Evolutionary conservation across 2,113 vertebrate genomes (phyloP), one percentile per base, ranked within the genome.

Genomic region (Sus scrofa): DNA sequence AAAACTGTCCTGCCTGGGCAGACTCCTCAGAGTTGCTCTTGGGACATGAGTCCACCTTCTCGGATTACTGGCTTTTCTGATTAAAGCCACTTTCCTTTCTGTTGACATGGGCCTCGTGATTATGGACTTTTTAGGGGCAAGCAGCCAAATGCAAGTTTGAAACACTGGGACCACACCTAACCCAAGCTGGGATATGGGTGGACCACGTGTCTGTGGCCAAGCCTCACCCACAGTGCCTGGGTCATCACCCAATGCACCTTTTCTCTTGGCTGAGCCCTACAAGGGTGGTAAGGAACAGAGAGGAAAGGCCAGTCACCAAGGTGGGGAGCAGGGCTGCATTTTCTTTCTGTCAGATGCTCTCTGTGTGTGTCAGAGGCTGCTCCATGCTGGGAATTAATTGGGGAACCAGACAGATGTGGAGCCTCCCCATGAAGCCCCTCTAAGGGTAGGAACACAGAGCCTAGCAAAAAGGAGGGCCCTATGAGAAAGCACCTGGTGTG

Each of bases 391-490:
- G 20, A 16, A 13, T 7, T 30, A 34, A 54, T 6, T 7, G 37
- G 32, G 20, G 52, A 62, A 24, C 15, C 4, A 20, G 68, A 37
- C 3, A 16, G 26, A 12, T 1, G 24, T 16, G 56, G 14, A 7
- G 4, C 58, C 19, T 32, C 32, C 44, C 68, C 24, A 12, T 1
- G 3, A 11, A 70, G 60, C 27, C 7, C 14, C n/a, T 1, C 10
- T 1, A 11, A 32, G 34, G 54, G 10, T 8, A 12, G 74, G 30
- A 54, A 63, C 0, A 11, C 70, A 65, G 11, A 58, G 30, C 54
- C 0, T 2, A 67, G 39, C 18, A 32, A n/a, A 50, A 52, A 19
- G 27, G 24, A 5, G 2, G n/a, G 10, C 19, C 16, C 3, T 6
- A 0, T 10, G 14, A 87, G 39, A 54, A 81, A 0, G 11, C 27